Conservation (phyloP, 2,797 vertebrate genomes). For the Myiotriccus ornatus region DNA sequence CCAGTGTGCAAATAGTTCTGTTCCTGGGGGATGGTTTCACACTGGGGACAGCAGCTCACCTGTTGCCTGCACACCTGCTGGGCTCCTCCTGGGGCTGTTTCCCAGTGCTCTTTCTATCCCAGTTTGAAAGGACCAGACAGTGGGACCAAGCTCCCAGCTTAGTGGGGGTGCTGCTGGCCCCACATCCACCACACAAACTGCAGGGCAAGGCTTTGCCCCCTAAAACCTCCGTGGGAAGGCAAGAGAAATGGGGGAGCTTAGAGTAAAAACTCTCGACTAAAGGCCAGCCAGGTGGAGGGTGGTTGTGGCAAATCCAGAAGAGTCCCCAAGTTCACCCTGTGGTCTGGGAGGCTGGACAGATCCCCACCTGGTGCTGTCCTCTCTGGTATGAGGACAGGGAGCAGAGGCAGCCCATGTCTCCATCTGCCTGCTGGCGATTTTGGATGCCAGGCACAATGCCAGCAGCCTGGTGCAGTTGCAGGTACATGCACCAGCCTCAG, state of each 20-base stretch:
- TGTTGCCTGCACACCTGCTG: not conserved
- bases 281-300: not conserved
- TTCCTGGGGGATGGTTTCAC: not conserved
- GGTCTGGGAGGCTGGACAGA: not conserved
- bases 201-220: not conserved
- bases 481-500: not conserved
- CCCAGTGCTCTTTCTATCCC: not conserved
- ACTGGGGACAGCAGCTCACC: not conserved
- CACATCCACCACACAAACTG: not conserved
- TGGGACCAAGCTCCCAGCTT: not conserved
- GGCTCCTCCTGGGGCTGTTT: not conserved
- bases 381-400: fast-evolving
- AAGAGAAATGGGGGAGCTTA: not conserved
- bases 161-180: not conserved
- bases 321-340: not conserved
- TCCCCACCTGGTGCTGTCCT: not conserved
- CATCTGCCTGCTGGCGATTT: fast-evolving
- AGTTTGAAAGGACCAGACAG: not conserved
- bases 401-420: not conserved
- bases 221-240: not conserved
- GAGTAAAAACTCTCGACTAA: not conserved
- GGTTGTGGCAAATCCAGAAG: not conserved
- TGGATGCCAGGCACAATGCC: fast-evolving
- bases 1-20: not conserved
- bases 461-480: not conserved